Base-by-base conservation (phyloP, 2,888 invertebrate species). In the Malthinus flaveolus region DNA sequence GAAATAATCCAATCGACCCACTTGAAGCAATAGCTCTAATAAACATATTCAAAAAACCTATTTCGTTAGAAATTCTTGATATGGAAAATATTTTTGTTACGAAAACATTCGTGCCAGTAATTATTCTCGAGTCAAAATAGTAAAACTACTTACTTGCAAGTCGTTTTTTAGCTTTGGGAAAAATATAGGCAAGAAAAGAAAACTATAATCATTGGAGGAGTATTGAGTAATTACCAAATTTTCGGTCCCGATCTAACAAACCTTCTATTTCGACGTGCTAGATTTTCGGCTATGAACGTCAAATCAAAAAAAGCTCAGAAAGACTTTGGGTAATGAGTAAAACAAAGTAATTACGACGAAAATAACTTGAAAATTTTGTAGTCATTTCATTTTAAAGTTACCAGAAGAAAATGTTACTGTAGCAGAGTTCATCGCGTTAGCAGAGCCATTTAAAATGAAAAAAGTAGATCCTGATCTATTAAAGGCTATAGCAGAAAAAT, bases 61-160 rank as follows among this genome's bases (percentile, higher is more conserved):
- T 75, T 1, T 66, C 72, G 34, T 66, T 84, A 12, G 66, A 69
- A 10, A 59, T 73, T 31, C 65, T 86, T 33, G 80, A 84, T 66
- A 74, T 85, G 67, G 80, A 81, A 49, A 80, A 80, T 67, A 75
- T 81, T 54, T 80, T 79, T 73, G 78, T 83, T 6, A 74, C 76
- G 1, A 82, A 79, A 62, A 68, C 73, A 33, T 76, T 79, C 61
- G 51, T 81, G 9, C 69, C 75, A 57, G 79, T 79, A 71, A 65
- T 52, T 61, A 45, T 35, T 47, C 5, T 2, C 12, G 11, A 49
- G 4, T 44, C 7, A 23, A 39, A 34, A 1, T 44, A 32, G 8
- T 15, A n/a, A 34, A 44, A 10, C 15, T 34, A 15, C 10, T 32
- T 32, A 13, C 13, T 12, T 4, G 11, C n/a, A 10, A 44, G 2